These are phyloP conservation scores for Haemorhous mexicanus DNA, from an alignment of 2,113 vertebrate species.

Conservation along the genomic window DNA sequence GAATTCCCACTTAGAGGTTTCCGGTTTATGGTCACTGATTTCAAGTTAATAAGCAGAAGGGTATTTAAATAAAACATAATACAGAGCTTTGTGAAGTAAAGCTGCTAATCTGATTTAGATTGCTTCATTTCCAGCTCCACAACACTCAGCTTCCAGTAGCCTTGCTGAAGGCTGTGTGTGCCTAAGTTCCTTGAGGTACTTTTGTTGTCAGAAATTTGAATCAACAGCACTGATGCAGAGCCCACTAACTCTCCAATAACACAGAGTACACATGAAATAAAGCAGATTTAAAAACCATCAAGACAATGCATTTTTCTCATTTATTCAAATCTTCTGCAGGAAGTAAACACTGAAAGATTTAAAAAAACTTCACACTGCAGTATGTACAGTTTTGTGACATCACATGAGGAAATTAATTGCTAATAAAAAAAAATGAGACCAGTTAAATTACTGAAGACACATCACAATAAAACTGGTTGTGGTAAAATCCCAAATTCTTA, in stretches of 20 bases:
- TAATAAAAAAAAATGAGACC: slow-evolving; percentile 75
- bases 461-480: slow-evolving; percentile 73
- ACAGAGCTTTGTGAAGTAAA: neutral
- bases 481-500: slow-evolving; percentile 71
- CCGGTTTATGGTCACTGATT: neutral
- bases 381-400: slow-evolving; percentile 81
- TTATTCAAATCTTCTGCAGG: slow-evolving; percentile 86
- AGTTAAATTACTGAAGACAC: slow-evolving; percentile 74
- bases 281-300: slow-evolving; percentile 67
- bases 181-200: neutral
- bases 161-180: neutral
- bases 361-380: slow-evolving; percentile 83
- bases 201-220: neutral
- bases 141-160: neutral
- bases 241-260: neutral
- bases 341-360: slow-evolving; percentile 84
- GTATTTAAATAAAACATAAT: neutral
- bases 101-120: neutral
- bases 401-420: slow-evolving; percentile 79
- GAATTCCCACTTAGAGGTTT: neutral
- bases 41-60: neutral
- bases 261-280: slow-evolving; percentile 34
- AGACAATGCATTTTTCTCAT: slow-evolving; percentile 78
- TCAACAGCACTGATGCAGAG: neutral
- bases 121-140: neutral